Percentiles rank a stretch among this genome's conserved stretches.
Evolutionary conservation across 53 echinoderm and acorn worm genomes (phyloP).

Genomic region (Glandiceps talaboti): DNA sequence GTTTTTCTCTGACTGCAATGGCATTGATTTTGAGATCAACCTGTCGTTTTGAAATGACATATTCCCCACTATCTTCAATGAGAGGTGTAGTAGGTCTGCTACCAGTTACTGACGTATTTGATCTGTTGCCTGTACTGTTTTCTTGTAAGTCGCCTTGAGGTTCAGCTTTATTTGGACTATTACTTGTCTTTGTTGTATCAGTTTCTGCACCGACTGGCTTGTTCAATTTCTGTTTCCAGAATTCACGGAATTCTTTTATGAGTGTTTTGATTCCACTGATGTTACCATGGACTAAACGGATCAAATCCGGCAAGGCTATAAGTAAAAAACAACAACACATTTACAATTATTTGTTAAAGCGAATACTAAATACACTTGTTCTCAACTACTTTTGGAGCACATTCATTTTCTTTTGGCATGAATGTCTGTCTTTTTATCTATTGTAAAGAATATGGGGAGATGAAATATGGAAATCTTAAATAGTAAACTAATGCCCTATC

Average conservation of each 20-base stretch:
- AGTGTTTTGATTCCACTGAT: constrained; percentile 69
- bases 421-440: too few relatives aligned
- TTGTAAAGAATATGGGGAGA: too few relatives aligned
- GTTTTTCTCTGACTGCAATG: constrained; percentile 76
- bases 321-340: too few relatives aligned
- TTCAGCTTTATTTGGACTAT: not conserved
- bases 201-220: not conserved
- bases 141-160: not conserved
- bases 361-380: too few relatives aligned
- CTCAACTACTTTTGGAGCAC: too few relatives aligned
- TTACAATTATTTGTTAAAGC: too few relatives aligned
- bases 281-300: constrained; percentile 84
- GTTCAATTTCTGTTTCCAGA: constrained; percentile 48
- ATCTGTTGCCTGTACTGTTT: not conserved
- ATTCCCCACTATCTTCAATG: constrained; percentile 17
- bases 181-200: not conserved
- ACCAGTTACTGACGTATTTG: not conserved
- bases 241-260: constrained; percentile 72
- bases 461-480: too few relatives aligned
- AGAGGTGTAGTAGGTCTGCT: not conserved
- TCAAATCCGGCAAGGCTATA: constrained; percentile 79
- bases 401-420: too few relatives aligned
- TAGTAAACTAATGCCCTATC: too few relatives aligned
- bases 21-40: constrained; percentile 61
- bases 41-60: constrained; percentile 79